Evolutionary conservation across 2,888 invertebrate genomes (phyloP), one percentile per base, ranked within the genome.

Genomic region (Halictus ligatus): DNA sequence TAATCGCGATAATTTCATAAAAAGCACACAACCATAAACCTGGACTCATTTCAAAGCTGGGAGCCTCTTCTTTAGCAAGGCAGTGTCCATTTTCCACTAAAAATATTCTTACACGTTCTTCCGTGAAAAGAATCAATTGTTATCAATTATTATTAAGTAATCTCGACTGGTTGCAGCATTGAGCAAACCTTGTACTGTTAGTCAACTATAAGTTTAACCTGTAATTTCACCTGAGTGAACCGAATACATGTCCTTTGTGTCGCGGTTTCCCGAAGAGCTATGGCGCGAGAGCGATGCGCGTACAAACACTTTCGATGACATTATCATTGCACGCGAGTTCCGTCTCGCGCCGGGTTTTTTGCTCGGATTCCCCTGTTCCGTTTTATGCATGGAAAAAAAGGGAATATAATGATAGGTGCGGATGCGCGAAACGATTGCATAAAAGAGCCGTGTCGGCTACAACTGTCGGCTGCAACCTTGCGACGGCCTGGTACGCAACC

Each of bases 401-500:
- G n/a, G 15, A 29, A 18, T 25, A n/a, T 78, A 75, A 84, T 85
- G 54, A 75, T 48, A 75, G 54, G 72, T 25, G 72, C 72, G 29
- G 84, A 84, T 58, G 78, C 78, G 72, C 84, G 74, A 78, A 85
- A 75, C 75, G 85, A 64, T 84, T 85, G 84, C 85, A 50, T 79
- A 78, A 85, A 85, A 85, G 85, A 54, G n/a, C 67, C 75, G 85
- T 29, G 60, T 12, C 29, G 29, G 46, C 75, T 48, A 18, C 54
- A 40, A 43, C 54, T 84, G 21, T 25, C 21, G 60, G 69, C 35
- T 43, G 58, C 60, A 85, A 76, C 77, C 85, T 85, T 85, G 85
- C 80, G 10, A 29, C 46, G 0, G 54, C 13, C 8, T 21, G 35
- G 48, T n/a, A 18, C 67, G 75, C 29, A 85, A 79, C 72, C 75